phyloP scores from a whole-genome alignment of 1,140 invertebrate genomes.

The Branchinecta lynchi region DNA sequence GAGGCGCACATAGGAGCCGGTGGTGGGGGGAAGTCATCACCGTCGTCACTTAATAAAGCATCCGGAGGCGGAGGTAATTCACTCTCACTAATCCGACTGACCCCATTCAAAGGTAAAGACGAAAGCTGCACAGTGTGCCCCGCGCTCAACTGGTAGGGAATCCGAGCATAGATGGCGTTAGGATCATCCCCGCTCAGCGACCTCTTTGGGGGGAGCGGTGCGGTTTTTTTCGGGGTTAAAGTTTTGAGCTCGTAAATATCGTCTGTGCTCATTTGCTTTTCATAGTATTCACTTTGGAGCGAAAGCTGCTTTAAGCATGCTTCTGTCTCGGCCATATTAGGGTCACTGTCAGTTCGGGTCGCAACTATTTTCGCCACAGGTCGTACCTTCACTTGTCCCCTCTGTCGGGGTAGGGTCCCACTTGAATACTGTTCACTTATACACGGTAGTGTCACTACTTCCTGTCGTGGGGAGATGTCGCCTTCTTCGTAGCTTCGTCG shows the following conservation, averaged over 20 bases:
- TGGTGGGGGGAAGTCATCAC: constrained; percentile 35
- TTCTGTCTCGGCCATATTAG: constrained; percentile 22
- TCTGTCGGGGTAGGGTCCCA: constrained; percentile 65
- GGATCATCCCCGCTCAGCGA: constrained; percentile 16
- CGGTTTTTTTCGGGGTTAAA: constrained; percentile 19
- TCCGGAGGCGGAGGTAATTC: constrained; percentile 23
- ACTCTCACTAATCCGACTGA: neutral
- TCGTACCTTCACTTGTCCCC: constrained; percentile 56
- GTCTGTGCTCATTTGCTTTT: constrained; percentile 19
- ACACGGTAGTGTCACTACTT: constrained; percentile 28
- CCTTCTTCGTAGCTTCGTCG: constrained; percentile 69
- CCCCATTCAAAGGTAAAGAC: constrained; percentile 11
- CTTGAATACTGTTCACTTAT: constrained; percentile 38
- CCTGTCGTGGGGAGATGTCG: constrained; percentile 50
- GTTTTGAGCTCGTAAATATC: constrained; percentile 8
- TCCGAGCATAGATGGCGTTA: constrained; percentile 24
- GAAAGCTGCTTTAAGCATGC: constrained; percentile 14
- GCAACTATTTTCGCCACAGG: constrained; percentile 70
- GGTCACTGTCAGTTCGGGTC: constrained; percentile 26
- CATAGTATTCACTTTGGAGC: constrained; percentile 4
- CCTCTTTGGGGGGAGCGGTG: constrained; percentile 23
- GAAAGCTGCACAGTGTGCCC: neutral
- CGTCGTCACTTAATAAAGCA: constrained; percentile 24
- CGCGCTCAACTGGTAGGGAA: neutral
- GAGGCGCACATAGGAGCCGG: constrained; percentile 32